Conservation (phyloP, 2,113 vertebrate genomes). For the Cyanocitta stelleri region DNA sequence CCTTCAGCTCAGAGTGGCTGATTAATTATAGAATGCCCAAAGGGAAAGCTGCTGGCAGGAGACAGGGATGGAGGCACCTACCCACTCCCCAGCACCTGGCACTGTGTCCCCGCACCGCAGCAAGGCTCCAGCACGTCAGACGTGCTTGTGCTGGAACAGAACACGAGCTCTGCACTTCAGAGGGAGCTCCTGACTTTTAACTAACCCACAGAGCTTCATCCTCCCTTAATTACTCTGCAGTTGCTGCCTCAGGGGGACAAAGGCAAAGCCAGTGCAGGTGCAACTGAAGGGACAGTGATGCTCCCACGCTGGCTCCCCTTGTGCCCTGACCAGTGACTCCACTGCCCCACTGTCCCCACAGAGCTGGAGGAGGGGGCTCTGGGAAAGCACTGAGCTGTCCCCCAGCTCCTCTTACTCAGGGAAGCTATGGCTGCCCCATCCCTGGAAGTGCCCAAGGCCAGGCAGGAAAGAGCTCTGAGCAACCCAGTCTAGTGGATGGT, state of each 20-base stretch:
- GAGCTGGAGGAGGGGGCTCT: not conserved
- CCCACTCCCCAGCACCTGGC: not conserved
- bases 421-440: not conserved
- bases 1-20: not conserved
- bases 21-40: not conserved
- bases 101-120: fast-evolving
- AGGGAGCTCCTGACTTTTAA: not conserved
- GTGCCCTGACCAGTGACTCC: not conserved
- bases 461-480: not conserved
- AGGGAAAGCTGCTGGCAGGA: not conserved
- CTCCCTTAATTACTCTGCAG: not conserved
- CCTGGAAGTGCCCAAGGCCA: not conserved
- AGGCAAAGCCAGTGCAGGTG: not conserved
- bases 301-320: fast-evolving
- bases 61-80: not conserved
- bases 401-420: not conserved
- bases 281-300: fast-evolving
- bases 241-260: not conserved
- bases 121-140: not conserved
- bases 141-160: fast-evolving
- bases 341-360: fast-evolving
- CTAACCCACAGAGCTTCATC: not conserved
- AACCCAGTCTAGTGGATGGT: not conserved
- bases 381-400: not conserved
- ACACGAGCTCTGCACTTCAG: not conserved